Percentiles rank a stretch among this genome's conserved stretches.
Evolutionary conservation across 2,888 invertebrate genomes (phyloP).

Genomic region (Stratiomys singularior): DNA sequence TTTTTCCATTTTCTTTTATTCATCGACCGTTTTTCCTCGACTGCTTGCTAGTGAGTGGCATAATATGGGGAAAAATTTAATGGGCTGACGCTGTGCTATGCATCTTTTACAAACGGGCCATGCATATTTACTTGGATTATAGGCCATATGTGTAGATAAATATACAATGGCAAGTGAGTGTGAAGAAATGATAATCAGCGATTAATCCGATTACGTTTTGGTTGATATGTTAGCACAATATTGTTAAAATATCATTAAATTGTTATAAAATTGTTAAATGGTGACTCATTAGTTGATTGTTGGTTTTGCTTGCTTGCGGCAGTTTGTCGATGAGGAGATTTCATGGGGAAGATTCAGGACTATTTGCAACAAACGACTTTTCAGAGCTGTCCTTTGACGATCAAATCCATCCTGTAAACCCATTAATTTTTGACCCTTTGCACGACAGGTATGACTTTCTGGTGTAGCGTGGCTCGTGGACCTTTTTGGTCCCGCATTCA

Average conservation of each 20-base stretch:
- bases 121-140: no score
- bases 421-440: no score
- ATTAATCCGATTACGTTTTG: conserved; percentile 41
- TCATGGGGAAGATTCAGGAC: no score
- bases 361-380: no score
- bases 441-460: no score
- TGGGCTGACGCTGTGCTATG: conserved; percentile 12
- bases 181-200: conserved; percentile 34
- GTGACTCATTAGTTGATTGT: conserved; percentile 13
- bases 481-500: no score
- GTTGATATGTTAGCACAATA: conserved; percentile 34
- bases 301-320: no score
- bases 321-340: no score
- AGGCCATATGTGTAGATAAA: not conserved
- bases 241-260: conserved; percentile 39
- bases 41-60: not conserved
- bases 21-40: not conserved
- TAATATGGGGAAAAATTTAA: conserved; percentile 21
- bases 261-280: conserved; percentile 16
- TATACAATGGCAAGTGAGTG: conserved; percentile 1
- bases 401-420: no score
- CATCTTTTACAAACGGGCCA: not conserved
- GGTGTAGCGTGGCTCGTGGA: no score
- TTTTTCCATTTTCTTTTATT: no score
- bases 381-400: no score